Evolutionary conservation across 2,888 invertebrate species (phyloP).

Genomic region (Neocrepidodera transversa): DNA sequence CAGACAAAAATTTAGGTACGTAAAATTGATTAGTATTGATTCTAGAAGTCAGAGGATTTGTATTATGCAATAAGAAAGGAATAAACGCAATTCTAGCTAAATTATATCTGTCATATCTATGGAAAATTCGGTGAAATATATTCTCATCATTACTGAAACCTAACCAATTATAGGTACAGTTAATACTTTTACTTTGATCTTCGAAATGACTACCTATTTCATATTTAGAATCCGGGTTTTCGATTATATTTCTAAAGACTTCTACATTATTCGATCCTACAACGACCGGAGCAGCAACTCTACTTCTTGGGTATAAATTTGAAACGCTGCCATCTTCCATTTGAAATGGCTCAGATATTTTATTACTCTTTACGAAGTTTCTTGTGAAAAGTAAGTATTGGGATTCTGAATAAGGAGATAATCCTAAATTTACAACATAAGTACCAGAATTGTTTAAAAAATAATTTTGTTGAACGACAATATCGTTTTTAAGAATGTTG

Average conservation of each 20-base stretch:
- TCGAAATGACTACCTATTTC: slow-evolving; percentile 95
- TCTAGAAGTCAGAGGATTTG: slow-evolving; percentile 86
- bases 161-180: slow-evolving; percentile 94
- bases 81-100: slow-evolving; percentile 90
- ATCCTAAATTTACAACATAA: slow-evolving; percentile 85
- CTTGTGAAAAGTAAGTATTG: slow-evolving; percentile 86
- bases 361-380: slow-evolving; percentile 87
- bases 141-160: slow-evolving; percentile 77
- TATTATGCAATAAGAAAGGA: slow-evolving; percentile 89
- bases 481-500: slow-evolving; percentile 73
- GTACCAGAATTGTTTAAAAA: slow-evolving; percentile 88
- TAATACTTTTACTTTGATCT: slow-evolving; percentile 92
- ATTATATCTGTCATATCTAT: slow-evolving; percentile 92
- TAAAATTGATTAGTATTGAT: slow-evolving; percentile 78
- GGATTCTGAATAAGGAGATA: slow-evolving; percentile 84
- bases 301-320: slow-evolving; percentile 84
- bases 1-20: slow-evolving; percentile 79
- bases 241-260: slow-evolving; percentile 88
- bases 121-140: slow-evolving; percentile 78
- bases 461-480: slow-evolving; percentile 84
- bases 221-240: slow-evolving; percentile 88
- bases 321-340: slow-evolving; percentile 69
- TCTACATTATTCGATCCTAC: slow-evolving; percentile 90
- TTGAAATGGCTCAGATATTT: slow-evolving; percentile 84
- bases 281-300: slow-evolving; percentile 92